Percentiles rank a stretch among this genome's conserved stretches.
Evolutionary conservation across 2,113 vertebrate genomes (phyloP).

Genomic region (Aldabrachelys gigantea): DNA sequence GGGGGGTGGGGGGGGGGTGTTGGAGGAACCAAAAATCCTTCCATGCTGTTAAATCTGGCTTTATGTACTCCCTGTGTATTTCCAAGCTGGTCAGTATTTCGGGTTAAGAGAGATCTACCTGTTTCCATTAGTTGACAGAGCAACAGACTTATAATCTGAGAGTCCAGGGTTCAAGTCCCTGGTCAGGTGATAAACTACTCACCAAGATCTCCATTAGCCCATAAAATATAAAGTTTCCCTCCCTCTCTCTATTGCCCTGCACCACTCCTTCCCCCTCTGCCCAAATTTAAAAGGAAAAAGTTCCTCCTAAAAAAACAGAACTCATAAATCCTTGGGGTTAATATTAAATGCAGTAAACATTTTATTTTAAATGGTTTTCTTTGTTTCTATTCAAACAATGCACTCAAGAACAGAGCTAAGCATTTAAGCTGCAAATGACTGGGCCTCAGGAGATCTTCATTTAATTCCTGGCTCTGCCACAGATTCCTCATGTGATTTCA

Average conservation of each 20-base stretch:
- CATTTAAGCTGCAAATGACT: not conserved
- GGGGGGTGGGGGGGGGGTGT: no score
- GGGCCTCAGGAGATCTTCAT: not conserved
- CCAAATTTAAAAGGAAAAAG: not conserved
- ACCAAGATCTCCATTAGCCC: not conserved
- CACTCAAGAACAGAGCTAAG: not conserved
- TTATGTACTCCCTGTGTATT: not conserved
- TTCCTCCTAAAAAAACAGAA: not conserved
- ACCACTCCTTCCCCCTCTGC: not conserved
- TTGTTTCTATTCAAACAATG: not conserved
- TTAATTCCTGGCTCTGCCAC: not conserved
- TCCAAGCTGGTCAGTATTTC: not conserved
- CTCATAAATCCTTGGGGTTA: not conserved
- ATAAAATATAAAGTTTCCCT: not conserved
- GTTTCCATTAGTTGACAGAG: not conserved
- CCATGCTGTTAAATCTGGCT: not conserved
- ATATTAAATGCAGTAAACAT: not conserved
- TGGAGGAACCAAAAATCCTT: not conserved
- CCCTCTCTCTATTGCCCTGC: not conserved
- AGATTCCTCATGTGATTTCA: not conserved
- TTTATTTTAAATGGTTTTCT: not conserved
- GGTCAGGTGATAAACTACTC: no score
- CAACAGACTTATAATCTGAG: no score
- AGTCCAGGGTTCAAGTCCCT: no score
- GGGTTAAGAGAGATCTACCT: not conserved